Evolutionary conservation across 2,113 vertebrate species (phyloP), one percentile per base, ranked within the genome.

Genomic region (Ibidorhyncha struthersii): DNA sequence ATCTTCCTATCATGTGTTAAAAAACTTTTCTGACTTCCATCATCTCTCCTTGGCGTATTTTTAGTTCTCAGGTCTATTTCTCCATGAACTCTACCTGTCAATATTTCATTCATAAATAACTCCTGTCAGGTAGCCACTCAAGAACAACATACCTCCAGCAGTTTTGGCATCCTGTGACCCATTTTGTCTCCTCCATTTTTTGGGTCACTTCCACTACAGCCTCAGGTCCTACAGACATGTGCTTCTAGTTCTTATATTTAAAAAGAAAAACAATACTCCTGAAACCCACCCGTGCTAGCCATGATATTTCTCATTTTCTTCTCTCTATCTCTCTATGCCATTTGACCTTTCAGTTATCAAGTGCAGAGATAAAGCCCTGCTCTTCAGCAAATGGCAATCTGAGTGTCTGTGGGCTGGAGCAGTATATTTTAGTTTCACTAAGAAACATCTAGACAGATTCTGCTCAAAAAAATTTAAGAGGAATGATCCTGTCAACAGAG

Each of bases 51-150:
- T 80, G 50, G n/a, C 69, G 40, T 0, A 1, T 34, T 96, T 93
- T 90, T 63, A 34, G 53, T 82, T 82, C 79, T 86, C 62, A 76
- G 40, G 67, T 56, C 34, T 88, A 61, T 72, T 85, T 65, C 12
- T 94, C 29, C 43, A 61, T 72, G 53, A 88, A 52, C 30, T 90
- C n/a, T 85, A 55, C 21, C 23, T 83, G 71, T 72, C 82, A 61
- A 53, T 90, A 86, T 83, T 90, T 95, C 43, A 80, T 95, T 83
- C 67, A 83, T 77, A 90, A 76, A 92, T 81, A 80, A 88, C 40
- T 82, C 0, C 0, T 93, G 62, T 81, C 91, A 86, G 53, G 36
- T 70, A 92, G 18, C 30, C 71, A 41, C 34, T 86, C 58, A 82
- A 72, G 56, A 83, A 41, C 47, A 43, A 77, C 5, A 4, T 82